These are phyloP conservation scores for Tenodera sinensis DNA, from an alignment of 2,888 invertebrate genomes.

Conservation along the genomic window DNA sequence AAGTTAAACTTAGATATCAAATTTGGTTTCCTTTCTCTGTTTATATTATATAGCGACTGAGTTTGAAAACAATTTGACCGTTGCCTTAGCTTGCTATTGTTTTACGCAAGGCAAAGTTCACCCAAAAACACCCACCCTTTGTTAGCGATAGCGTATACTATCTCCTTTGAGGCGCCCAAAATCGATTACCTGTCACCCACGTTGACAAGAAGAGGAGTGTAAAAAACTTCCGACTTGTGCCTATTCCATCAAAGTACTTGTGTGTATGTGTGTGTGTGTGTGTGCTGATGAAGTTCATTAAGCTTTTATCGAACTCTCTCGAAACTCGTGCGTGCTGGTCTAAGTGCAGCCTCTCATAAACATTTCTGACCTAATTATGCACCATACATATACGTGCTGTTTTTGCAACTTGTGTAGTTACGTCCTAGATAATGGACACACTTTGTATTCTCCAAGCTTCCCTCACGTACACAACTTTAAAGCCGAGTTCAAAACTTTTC, in stretches of 20 bases:
- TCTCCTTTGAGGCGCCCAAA: no score
- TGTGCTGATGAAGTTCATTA: not conserved
- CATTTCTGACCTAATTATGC: not conserved
- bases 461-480: no score
- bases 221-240: not conserved
- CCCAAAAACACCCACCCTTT: no score
- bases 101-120: no score
- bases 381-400: not conserved
- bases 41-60: no score
- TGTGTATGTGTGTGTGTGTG: no score
- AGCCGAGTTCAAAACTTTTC: no score
- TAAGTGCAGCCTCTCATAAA: not conserved
- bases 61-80: no score
- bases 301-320: not conserved
- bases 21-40: no score
- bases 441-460: not conserved
- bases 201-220: not conserved
- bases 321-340: not conserved
- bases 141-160: no score
- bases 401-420: not conserved
- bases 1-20: no score
- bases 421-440: not conserved
- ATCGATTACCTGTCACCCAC: not conserved
- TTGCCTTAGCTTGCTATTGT: no score
- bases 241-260: not conserved